These are phyloP conservation scores for Notodonta dromedarius DNA, from an alignment of 2,888 invertebrate species.

Conservation along the genomic window DNA sequence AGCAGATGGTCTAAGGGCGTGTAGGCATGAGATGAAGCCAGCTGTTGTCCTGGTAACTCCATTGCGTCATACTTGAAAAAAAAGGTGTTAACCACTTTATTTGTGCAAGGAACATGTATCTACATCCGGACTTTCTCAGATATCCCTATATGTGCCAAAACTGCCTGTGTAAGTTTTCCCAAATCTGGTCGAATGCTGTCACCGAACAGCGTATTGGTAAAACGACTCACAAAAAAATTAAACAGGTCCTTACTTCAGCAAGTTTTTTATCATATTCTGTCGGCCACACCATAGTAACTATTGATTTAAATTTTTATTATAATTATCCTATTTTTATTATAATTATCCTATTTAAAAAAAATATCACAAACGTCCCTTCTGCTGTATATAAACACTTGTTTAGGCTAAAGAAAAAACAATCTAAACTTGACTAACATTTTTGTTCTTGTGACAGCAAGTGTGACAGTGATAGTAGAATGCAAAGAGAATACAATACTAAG, in stretches of 20 bases:
- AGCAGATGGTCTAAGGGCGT: slow-evolving; percentile 78
- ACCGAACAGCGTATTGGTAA: too few relatives aligned
- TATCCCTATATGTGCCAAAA: too few relatives aligned
- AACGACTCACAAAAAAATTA: too few relatives aligned
- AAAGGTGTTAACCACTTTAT: slow-evolving; percentile 1
- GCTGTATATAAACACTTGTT: not conserved
- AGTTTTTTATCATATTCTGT: slow-evolving; percentile 53
- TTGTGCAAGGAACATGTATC: slow-evolving; percentile 4
- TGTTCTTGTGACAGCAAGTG: too few relatives aligned
- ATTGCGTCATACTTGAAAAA: slow-evolving; percentile 67
- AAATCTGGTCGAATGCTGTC: too few relatives aligned
- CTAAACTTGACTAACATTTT: too few relatives aligned
- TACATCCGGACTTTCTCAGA: too few relatives aligned
- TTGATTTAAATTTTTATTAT: slow-evolving; percentile 3
- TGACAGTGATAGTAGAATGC: too few relatives aligned
- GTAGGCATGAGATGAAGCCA: slow-evolving; percentile 73
- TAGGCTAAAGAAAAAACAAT: too few relatives aligned
- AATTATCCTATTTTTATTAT: too few relatives aligned
- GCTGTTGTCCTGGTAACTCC: slow-evolving; percentile 78
- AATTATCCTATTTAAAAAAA: slow-evolving; percentile 9
- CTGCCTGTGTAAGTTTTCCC: not conserved
- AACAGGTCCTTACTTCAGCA: slow-evolving; percentile 54
- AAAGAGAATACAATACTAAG: too few relatives aligned
- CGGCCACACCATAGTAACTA: slow-evolving; percentile 1
- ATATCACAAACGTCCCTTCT: slow-evolving; percentile 9